Evolutionary conservation across 2,113 vertebrate genomes (phyloP).

Genomic region (Solea senegalensis): DNA sequence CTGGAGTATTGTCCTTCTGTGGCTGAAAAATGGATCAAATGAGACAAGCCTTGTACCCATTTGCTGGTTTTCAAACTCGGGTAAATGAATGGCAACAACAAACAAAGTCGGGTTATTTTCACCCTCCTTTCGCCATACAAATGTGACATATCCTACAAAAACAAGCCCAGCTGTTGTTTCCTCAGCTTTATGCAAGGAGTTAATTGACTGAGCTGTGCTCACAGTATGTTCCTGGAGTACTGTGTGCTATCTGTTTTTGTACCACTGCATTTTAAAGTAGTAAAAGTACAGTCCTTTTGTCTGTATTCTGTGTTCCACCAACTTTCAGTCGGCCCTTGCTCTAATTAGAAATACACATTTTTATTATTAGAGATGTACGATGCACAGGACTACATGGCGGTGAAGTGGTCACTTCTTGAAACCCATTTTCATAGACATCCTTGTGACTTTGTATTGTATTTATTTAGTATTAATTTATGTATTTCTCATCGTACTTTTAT

Average conservation of each 20-base stretch:
- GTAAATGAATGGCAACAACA: slow-evolving; percentile 53
- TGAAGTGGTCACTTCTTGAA: too few species aligned
- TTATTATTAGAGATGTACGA: too few species aligned
- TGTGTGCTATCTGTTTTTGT: background rate
- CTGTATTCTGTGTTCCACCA: too few species aligned
- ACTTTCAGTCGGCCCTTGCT: too few species aligned
- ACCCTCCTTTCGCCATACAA: background rate
- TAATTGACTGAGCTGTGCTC: slow-evolving; percentile 14
- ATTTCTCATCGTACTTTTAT: too few species aligned
- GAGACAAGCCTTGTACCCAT: slow-evolving; percentile 44
- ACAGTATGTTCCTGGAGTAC: background rate
- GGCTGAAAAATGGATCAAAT: slow-evolving; percentile 39
- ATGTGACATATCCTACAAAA: slow-evolving; percentile 35
- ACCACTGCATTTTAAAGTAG: too few species aligned
- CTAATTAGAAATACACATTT: too few species aligned
- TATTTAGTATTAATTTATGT: too few species aligned
- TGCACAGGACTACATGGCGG: too few species aligned
- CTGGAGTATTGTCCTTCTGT: slow-evolving; percentile 29
- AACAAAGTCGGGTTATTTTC: slow-evolving; percentile 47
- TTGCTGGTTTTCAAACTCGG: slow-evolving; percentile 45
- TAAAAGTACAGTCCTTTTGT: too few species aligned
- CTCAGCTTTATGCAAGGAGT: background rate
- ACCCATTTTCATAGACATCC: too few species aligned
- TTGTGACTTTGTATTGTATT: too few species aligned
- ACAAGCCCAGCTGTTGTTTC: slow-evolving; percentile 32